Percentiles rank a stretch among this genome's conserved stretches.
Conservation (phyloP, 30 jellyfish, hydroid and myxozoan genomes). For the Nemopilema nomurai region DNA sequence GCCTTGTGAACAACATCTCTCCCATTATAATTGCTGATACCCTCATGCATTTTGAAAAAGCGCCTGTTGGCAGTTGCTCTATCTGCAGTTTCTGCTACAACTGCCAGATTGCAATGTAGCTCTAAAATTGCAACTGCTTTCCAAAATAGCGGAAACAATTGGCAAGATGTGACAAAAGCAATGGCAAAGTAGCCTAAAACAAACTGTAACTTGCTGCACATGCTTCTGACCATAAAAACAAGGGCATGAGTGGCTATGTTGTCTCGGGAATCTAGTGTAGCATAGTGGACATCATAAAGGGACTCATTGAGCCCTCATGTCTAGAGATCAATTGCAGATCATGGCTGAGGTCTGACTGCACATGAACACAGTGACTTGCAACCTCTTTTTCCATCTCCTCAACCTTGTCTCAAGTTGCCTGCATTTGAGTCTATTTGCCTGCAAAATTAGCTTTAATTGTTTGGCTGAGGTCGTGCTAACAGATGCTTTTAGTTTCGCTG, state of each 20-base stretch:
- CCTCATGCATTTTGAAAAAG: slow-evolving; percentile 31
- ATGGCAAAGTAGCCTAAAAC: too few relatives aligned
- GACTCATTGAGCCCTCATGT: background rate
- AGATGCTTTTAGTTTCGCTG: background rate
- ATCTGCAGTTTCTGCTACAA: slow-evolving; percentile 71
- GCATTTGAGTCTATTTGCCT: background rate
- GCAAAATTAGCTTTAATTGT: background rate
- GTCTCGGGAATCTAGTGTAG: too few relatives aligned
- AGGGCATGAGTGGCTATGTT: too few relatives aligned
- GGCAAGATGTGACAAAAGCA: too few relatives aligned
- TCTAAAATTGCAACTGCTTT: slow-evolving; percentile 47
- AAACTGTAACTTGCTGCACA: too few relatives aligned
- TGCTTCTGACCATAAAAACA: too few relatives aligned
- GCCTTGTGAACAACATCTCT: background rate
- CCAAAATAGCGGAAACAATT: too few relatives aligned
- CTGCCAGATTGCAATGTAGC: slow-evolving; percentile 18
- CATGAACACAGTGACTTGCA: background rate
- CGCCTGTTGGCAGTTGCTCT: slow-evolving; percentile 60
- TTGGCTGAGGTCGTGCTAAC: background rate
- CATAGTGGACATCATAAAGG: too few relatives aligned
- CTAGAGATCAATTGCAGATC: background rate
- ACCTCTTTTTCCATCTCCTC: background rate
- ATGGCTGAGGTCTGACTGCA: background rate
- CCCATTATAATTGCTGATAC: background rate
- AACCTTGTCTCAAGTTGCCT: background rate